Conservation (phyloP, 2,888 invertebrate species). For the Polyploca ridens region DNA sequence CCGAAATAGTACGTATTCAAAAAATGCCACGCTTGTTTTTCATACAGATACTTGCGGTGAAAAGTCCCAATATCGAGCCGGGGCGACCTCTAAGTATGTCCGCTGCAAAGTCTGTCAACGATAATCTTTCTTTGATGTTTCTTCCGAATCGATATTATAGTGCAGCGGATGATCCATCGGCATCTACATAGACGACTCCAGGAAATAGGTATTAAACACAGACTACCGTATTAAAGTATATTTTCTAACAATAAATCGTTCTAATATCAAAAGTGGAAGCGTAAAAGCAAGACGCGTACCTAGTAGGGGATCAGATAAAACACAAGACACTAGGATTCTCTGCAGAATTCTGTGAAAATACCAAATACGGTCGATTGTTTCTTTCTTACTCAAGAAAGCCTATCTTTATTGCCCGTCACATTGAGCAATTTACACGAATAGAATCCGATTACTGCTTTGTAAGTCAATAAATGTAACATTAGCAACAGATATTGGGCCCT, state of each 20-base stretch:
- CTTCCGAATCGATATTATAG: too few relatives aligned
- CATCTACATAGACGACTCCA: too few relatives aligned
- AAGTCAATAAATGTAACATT: conserved; percentile 25
- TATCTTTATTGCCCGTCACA: conserved; percentile 33
- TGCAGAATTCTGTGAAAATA: conserved; percentile 24
- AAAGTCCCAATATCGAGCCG: too few relatives aligned
- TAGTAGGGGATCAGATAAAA: conserved; percentile 2
- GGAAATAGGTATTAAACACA: too few relatives aligned
- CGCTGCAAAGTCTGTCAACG: too few relatives aligned
- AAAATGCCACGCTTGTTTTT: too few relatives aligned
- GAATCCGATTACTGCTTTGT: conserved; percentile 25
- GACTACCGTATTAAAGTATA: too few relatives aligned
- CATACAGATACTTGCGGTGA: too few relatives aligned
- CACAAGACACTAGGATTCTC: conserved; percentile 24
- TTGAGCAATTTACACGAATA: conserved; percentile 22
- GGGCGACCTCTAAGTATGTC: too few relatives aligned
- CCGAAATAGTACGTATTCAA: too few relatives aligned
- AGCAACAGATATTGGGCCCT: conserved; percentile 8
- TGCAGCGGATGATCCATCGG: too few relatives aligned
- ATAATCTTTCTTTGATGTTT: too few relatives aligned
- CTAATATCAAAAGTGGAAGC: not conserved
- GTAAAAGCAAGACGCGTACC: conserved; percentile 12
- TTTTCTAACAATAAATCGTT: not conserved
- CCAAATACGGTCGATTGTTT: conserved; percentile 31
- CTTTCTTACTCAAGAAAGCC: conserved; percentile 29